phyloP scores from a whole-genome alignment of 2,113 vertebrate genomes.

The Solea senegalensis region DNA sequence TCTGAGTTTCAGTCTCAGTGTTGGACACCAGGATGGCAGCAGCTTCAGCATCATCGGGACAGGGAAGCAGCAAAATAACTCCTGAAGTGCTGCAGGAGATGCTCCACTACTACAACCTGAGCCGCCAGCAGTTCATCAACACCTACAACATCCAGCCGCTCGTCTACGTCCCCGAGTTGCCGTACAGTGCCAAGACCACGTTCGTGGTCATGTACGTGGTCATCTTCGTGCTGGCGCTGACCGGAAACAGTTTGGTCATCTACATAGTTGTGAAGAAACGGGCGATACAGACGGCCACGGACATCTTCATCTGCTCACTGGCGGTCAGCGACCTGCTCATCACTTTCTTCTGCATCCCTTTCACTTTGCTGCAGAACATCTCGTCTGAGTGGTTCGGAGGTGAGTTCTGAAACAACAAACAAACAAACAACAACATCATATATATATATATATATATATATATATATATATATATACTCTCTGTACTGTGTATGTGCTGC shows the following conservation, averaged over 20 bases:
- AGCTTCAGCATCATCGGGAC: slow-evolving; percentile 6
- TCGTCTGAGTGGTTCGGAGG: slow-evolving; percentile 85
- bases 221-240: slow-evolving; percentile 83
- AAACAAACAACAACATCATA: neutral
- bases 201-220: slow-evolving; percentile 82
- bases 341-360: slow-evolving; percentile 87
- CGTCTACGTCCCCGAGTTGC: slow-evolving; percentile 83
- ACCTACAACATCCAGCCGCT: slow-evolving; percentile 84
- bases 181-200: slow-evolving; percentile 75
- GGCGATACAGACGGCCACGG: slow-evolving; percentile 79
- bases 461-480: no score
- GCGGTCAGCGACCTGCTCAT: slow-evolving; percentile 87
- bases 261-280: slow-evolving; percentile 81
- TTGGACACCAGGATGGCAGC: slow-evolving; percentile 48
- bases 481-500: no score
- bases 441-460: neutral
- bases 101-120: slow-evolving; percentile 82
- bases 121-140: slow-evolving; percentile 82
- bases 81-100: slow-evolving; percentile 80
- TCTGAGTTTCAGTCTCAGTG: neutral
- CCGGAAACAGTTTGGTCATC: slow-evolving; percentile 85
- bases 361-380: slow-evolving; percentile 86
- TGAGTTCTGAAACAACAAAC: slow-evolving; percentile 60
- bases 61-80: slow-evolving; percentile 74
- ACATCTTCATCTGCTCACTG: slow-evolving; percentile 84